These are phyloP conservation scores for Porphyrio hochstetteri DNA, from an alignment of 2,113 vertebrate genomes.

Conservation along the genomic window DNA sequence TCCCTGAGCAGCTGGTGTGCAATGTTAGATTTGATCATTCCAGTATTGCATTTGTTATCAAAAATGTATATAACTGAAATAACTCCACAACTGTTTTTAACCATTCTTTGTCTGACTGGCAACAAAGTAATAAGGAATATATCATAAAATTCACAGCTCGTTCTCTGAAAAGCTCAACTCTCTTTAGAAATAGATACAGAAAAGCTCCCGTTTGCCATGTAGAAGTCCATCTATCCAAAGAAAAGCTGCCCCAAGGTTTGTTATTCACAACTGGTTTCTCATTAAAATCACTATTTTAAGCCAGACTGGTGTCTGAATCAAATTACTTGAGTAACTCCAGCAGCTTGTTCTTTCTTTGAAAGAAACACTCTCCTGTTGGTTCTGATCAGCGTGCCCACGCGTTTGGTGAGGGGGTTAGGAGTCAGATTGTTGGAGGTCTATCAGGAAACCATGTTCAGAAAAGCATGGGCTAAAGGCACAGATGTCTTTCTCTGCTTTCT, in stretches of 20 bases:
- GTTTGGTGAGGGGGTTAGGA: not conserved
- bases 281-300: not conserved
- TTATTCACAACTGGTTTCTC: not conserved
- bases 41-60: not conserved
- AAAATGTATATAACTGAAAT: not conserved
- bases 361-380: not conserved
- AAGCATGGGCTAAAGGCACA: not conserved
- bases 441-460: not conserved
- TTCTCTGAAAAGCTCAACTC: not conserved
- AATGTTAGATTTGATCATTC: not conserved
- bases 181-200: not conserved
- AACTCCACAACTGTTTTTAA: not conserved
- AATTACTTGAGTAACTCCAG: not conserved
- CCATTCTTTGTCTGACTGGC: not conserved
- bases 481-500: not conserved
- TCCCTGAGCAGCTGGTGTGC: not conserved
- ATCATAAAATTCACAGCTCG: not conserved
- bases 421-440: not conserved
- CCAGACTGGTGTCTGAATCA: not conserved
- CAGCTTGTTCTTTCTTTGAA: not conserved
- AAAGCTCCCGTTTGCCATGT: not conserved
- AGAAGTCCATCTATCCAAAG: not conserved
- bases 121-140: not conserved
- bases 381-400: rapidly evolving
- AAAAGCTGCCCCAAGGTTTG: not conserved